Conservation (phyloP, 2,113 vertebrate genomes). For the Danio rerio region GRCz12tu NC_133197.1:12859501-12860000, state of each 20-base stretch:
- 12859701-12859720: neutral
- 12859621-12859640: neutral
- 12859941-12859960: neutral
- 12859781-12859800: neutral
- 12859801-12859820: neutral
- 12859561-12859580: neutral
- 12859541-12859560: neutral
- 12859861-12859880: neutral
- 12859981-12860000: neutral
- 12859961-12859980: neutral
- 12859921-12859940: neutral
- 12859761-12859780: neutral
- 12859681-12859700: neutral
- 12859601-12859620: neutral
- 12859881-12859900: neutral
- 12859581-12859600: neutral
- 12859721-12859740: neutral
- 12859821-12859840: neutral
- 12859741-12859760: neutral
- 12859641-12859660: neutral
- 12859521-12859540: neutral
- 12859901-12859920: constrained; percentile 6
- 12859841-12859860: neutral
- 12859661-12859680: constrained; percentile 9
- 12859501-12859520: neutral